Evolutionary conservation across 2,797 vertebrate species (phyloP), one percentile per base, ranked within the genome.

Genomic region (Sphenopsis melanotis): DNA sequence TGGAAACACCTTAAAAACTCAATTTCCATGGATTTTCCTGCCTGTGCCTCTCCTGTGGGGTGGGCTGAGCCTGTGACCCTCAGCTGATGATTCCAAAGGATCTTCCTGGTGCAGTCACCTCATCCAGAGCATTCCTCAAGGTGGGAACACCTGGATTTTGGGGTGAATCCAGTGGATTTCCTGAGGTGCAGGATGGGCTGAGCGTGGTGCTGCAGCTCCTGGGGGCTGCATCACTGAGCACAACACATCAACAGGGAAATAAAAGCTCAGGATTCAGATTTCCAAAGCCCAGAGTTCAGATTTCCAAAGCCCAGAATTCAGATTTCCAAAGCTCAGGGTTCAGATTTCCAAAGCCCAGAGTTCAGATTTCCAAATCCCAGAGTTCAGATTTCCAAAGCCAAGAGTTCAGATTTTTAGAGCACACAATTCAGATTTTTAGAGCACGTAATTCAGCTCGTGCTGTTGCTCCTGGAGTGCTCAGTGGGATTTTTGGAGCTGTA

Each of bases 81-180:
- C 52, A 9, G 19, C 49, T 36, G n/a, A 18, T 1, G 22, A 37
- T 21, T 15, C 21, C 60, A 16, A 0, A 13, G 56, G 23, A 6
- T 65, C 10, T 11, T 49, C 41, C 29, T 7, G 12, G 11, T 11
- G 34, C 0, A 1, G 39, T 3, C 47, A 2, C n/a, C 29, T 7
- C 34, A 18, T 26, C n/a, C 55, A 12, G 85, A 13, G 59, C 0
- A 0, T 7, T 27, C 30, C 1, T 3, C 6, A 1, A 36, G 32
- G 23, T 21, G 44, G 49, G 18, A 42, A 17, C 9, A 3, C 20
- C 21, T n/a, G 32, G 21, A 56, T 34, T 59, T 39, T 9, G 39
- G 8, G 36, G 39, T 14, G 46, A 17, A 11, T 27, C 46, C 11
- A 2, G 29, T 0, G n/a, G n/a, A n/a, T 55, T 22, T 18, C 34